phyloP scores from a whole-genome alignment of 2,113 vertebrate species.

The Acanthochromis polyacanthus region DNA sequence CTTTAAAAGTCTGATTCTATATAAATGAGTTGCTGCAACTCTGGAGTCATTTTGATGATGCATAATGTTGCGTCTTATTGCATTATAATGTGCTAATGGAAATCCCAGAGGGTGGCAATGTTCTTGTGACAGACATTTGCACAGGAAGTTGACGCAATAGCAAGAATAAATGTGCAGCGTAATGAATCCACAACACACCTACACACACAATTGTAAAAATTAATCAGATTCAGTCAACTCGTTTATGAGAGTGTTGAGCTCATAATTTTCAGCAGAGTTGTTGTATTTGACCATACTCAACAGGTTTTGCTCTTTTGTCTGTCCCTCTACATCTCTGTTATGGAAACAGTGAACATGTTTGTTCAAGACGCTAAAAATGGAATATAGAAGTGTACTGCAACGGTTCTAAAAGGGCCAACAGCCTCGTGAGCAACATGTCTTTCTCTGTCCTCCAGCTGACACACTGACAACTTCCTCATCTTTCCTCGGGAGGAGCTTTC shows the following conservation, averaged over 20 bases:
- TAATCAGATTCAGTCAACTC: too few species aligned
- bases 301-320: too few species aligned
- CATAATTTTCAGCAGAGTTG: neutral
- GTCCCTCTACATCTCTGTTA: neutral
- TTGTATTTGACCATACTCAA: too few species aligned
- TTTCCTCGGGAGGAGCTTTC: constrained; percentile 43
- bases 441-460: constrained; percentile 18
- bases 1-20: neutral
- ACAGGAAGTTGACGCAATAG: neutral
- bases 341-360: neutral
- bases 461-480: constrained; percentile 51
- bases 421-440: constrained; percentile 1
- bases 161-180: neutral
- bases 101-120: neutral
- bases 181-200: too few species aligned
- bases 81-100: neutral
- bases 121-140: too few species aligned
- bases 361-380: neutral
- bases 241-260: too few species aligned
- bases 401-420: neutral
- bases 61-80: neutral
- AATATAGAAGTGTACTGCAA: neutral
- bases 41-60: too few species aligned
- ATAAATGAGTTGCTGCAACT: too few species aligned
- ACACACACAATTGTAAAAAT: too few species aligned